Conservation (phyloP, 92 coral and sea anemone genomes). For the Isaurus tuberculatus region DNA sequence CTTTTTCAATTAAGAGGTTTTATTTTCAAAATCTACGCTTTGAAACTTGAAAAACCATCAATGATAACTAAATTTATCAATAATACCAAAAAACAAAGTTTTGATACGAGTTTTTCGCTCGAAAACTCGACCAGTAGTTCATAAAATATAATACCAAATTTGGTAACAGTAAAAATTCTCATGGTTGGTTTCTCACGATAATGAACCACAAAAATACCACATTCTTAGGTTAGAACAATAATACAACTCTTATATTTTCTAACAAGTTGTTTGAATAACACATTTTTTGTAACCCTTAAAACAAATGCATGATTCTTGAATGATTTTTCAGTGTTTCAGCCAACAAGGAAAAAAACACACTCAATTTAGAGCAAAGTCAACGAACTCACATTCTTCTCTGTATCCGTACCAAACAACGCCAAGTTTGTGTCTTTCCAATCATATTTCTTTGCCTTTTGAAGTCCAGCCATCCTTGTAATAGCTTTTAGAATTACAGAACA, state of each 20-base stretch:
- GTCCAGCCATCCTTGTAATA: slow-evolving; percentile 73
- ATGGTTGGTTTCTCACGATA: neutral
- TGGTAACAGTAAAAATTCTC: slow-evolving; percentile 3
- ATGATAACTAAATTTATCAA: neutral
- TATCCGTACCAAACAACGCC: slow-evolving; percentile 87
- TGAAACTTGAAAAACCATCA: too few species aligned
- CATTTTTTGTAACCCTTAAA: neutral
- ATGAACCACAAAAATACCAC: neutral
- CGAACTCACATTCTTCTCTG: slow-evolving; percentile 83
- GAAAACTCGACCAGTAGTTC: neutral
- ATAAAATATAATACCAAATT: neutral
- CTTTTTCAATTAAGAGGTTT: too few species aligned
- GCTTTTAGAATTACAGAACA: neutral
- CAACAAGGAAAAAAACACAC: neutral
- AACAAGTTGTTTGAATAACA: neutral
- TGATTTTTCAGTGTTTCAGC: neutral
- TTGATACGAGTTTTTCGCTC: neutral
- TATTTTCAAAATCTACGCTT: too few species aligned
- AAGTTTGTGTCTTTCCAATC: slow-evolving; percentile 92
- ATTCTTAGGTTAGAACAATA: neutral
- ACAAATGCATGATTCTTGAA: neutral
- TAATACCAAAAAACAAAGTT: neutral
- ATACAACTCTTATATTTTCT: neutral
- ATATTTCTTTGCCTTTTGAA: slow-evolving; percentile 79
- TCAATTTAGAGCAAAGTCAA: too few species aligned